Conservation (phyloP, 2,797 vertebrate species). For the Spinus olivaceus region DNA sequence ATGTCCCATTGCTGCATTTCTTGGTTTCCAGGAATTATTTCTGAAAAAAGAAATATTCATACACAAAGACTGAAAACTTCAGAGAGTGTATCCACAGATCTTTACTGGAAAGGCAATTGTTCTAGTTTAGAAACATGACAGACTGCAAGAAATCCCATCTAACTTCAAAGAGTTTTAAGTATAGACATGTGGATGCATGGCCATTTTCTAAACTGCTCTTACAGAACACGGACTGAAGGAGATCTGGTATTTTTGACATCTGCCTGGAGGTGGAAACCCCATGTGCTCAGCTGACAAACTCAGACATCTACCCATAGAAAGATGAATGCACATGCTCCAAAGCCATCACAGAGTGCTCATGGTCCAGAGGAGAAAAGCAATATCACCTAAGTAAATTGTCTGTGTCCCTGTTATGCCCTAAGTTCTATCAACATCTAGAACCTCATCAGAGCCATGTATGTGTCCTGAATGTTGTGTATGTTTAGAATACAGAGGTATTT, state of each 20-base stretch:
- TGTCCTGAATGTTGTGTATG: neutral
- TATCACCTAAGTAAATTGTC: neutral
- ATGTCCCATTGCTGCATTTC: rapidly evolving
- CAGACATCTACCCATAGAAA: neutral
- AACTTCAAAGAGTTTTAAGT: neutral
- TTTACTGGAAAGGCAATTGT: neutral
- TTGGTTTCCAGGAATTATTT: neutral
- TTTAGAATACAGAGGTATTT: neutral
- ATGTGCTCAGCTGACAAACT: neutral
- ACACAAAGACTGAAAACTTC: neutral
- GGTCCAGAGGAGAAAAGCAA: neutral
- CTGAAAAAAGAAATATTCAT: neutral
- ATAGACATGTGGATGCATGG: neutral
- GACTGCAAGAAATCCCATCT: neutral
- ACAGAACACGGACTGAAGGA: neutral
- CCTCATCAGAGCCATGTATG: neutral
- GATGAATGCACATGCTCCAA: neutral
- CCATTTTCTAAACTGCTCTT: neutral
- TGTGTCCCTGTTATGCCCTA: neutral
- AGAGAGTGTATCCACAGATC: neutral
- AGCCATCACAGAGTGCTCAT: neutral
- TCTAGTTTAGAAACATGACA: neutral
- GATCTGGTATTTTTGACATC: neutral
- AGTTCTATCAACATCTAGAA: neutral
- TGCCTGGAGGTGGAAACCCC: neutral